Evolutionary conservation across 2,797 vertebrate genomes (phyloP), one percentile per base, ranked within the genome.

Genomic region (Gallinago nigripennis): DNA sequence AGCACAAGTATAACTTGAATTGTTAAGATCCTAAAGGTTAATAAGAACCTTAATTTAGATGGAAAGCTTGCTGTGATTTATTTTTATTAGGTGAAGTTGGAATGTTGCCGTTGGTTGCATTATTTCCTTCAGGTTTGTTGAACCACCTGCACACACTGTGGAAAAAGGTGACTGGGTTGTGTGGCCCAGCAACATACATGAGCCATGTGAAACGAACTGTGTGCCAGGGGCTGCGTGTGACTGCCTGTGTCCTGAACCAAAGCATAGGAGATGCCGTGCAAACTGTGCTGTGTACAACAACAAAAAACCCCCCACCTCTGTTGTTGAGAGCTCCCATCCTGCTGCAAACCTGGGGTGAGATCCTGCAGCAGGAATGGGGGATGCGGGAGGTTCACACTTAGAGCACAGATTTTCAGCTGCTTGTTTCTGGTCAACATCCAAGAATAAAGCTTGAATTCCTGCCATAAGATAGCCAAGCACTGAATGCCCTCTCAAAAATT

Each of bases 41-140:
- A 91, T 71, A 92, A 93, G 92, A 58, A 27, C 82, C 65, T 54
- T 91, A 73, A 88, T 93, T 91, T 92, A 90, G 91, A 71, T 70
- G 70, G 71, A 86, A 92, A 78, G 37, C 66, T 88, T 91, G 70
- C 73, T 63, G 73, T 64, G 92, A 88, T 94, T 88, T 73, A 72
- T 79, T 94, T 96, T 96, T 95, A 94, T 95, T 95, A 88, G 90
- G 88, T 94, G 94, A 79, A 79, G 64, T 60, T 5, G 0, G 73
- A 82, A 46, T 43, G 75, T 70, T 85, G 83, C 68, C 30, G 41
- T 79, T 39, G 60, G 24, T 91, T 68, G 54, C 0, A 5, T 84
- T 78, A 60, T 82, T 95, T 96, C 82, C 92, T 90, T 83, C 65
- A 7, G 11, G 33, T 27, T 8, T 20, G 13, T 72, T 58, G 73